phyloP scores from a whole-genome alignment of 2,113 vertebrate genomes.

The Ursus arctos region DNA sequence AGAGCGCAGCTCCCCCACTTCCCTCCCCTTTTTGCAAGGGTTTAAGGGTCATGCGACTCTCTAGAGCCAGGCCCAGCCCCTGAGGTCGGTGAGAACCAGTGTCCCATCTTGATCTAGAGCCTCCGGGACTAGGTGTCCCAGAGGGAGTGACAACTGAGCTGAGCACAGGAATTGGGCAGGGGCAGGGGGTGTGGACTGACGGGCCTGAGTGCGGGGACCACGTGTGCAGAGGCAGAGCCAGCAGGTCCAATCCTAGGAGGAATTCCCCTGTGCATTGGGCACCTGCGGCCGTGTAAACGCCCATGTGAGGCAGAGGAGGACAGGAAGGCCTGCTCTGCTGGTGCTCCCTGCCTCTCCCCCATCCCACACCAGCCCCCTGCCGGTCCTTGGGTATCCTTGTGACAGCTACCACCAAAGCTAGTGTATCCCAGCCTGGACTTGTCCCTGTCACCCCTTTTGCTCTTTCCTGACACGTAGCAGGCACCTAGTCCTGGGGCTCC shows the following conservation, averaged over 20 bases:
- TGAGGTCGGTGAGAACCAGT: background rate
- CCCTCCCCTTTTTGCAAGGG: too few species aligned
- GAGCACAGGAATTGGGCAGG: background rate
- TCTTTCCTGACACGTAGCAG: background rate
- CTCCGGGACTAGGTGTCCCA: background rate
- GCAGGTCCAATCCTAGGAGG: too few species aligned
- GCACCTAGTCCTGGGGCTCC: too few species aligned
- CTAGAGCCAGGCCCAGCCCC: background rate
- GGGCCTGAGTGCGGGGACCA: background rate
- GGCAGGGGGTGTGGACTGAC: background rate
- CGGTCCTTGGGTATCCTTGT: too few species aligned
- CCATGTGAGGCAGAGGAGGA: rapidly evolving
- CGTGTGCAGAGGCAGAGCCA: background rate
- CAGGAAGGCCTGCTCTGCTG: background rate
- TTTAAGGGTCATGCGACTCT: background rate
- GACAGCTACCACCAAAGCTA: too few species aligned
- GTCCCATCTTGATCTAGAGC: background rate
- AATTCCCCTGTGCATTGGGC: background rate
- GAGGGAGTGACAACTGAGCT: background rate
- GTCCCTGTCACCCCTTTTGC: background rate
- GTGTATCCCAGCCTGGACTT: background rate
- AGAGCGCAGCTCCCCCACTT: background rate
- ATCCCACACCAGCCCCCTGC: background rate
- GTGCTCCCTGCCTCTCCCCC: rapidly evolving
- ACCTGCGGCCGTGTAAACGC: rapidly evolving